Percentiles rank a stretch among this genome's conserved stretches.
These are phyloP conservation scores for Paramuricea clavata DNA, from an alignment of 92 coral and sea anemone species.

Conservation along the genomic window DNA sequence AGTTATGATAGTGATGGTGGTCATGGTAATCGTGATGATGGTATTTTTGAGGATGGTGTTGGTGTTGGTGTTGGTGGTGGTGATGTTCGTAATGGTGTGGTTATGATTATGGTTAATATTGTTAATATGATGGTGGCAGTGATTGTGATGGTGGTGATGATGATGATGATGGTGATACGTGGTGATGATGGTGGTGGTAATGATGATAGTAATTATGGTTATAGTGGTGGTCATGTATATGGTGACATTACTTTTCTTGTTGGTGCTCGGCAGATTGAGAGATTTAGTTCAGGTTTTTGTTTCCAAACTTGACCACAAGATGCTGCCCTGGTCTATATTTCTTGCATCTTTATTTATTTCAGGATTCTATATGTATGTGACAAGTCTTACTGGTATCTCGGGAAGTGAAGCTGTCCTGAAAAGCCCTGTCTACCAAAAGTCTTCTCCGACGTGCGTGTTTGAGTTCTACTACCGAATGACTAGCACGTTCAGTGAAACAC, in stretches of 20 bases:
- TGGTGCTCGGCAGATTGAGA: too few relatives aligned
- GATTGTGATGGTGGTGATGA: not conserved
- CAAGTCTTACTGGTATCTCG: conserved; percentile 85
- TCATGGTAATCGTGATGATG: not conserved
- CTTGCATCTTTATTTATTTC: not conserved
- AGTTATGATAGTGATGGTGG: not conserved
- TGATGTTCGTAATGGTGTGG: too few relatives aligned
- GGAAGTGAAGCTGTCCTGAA: conserved; percentile 85
- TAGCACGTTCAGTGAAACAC: conserved; percentile 68
- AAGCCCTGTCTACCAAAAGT: conserved; percentile 84
- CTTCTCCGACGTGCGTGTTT: conserved; percentile 72
- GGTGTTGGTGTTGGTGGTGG: not conserved
- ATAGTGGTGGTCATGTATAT: not conserved
- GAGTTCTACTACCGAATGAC: conserved; percentile 92
- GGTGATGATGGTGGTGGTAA: not conserved
- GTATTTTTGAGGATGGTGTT: not conserved
- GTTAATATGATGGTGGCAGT: not conserved
- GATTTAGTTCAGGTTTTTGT: too few relatives aligned
- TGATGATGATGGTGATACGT: not conserved
- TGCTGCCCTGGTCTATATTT: not conserved
- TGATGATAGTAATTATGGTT: too few relatives aligned
- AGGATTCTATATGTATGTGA: conserved; percentile 91
- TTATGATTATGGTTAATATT: too few relatives aligned
- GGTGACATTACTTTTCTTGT: not conserved
- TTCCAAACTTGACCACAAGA: not conserved